Evolutionary conservation across 2,113 vertebrate species (phyloP), one percentile per base, ranked within the genome.

Genomic region (Spea multiplicata): DNA sequence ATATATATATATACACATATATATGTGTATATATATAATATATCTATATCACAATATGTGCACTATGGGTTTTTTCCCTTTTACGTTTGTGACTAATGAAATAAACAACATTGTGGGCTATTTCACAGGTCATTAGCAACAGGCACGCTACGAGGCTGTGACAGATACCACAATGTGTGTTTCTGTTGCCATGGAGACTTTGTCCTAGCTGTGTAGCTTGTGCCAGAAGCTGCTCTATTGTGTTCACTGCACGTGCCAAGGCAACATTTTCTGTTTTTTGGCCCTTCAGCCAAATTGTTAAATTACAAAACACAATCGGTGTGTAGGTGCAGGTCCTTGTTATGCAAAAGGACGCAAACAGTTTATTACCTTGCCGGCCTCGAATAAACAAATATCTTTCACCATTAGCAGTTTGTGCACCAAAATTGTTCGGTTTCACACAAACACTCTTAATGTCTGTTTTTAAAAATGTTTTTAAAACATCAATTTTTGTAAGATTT

Each of bases 51-150:
- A 6, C 50, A 30, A 30, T 30, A 30, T 30, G 30, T 30, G 30
- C 30, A 30, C 30, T 30, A 30, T 30, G 30, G 30, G 64, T 44
- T 30, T 44, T 4, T 66, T 66, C 16, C 64, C 30, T 10, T 66
- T 68, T 47, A 68, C 66, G 53, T 17, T 49, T 71, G 17, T 55
- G 6, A 30, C 69, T 71, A 71, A 53, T 71, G 50, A 71, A 44
- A 16, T 44, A 53, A 55, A 5, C 49, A 53, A 50, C 48, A 12
- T 3, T 53, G 68, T 14, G 50, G 9, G 49, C 49, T 30, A 30
- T 50, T 71, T 50, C 68, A 44, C 7, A 71, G 49, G 7, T 71
- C 69, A 71, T 71, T 71, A 53, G 49, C 17, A 71, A 44, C 8
- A 71, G 47, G 44, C 17, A 30, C 49, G 5, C 47, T 50, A n/a